These are phyloP conservation scores for Physocephala rufipes DNA, from an alignment of 2,888 invertebrate species.

Conservation along the genomic window DNA sequence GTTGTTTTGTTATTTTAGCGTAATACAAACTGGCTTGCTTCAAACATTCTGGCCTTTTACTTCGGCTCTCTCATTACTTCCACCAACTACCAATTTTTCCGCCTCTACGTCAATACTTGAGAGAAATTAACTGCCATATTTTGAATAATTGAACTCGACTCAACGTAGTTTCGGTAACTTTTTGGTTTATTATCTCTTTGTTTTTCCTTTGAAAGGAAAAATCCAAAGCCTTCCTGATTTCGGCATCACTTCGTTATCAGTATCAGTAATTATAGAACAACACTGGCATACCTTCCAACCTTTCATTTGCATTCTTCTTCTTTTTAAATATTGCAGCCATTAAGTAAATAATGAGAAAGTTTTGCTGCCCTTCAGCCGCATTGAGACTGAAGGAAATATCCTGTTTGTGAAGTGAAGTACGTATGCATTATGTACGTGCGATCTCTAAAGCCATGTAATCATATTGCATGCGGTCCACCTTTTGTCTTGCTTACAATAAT, in stretches of 20 bases:
- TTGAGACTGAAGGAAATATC: not conserved
- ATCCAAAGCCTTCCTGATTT: too few species aligned
- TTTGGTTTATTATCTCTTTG: conserved; percentile 42
- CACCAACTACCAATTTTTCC: not conserved
- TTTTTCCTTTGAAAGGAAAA: too few species aligned
- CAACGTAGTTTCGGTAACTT: conserved; percentile 47
- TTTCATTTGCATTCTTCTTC: too few species aligned
- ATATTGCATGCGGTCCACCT: conserved; percentile 17
- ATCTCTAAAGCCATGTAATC: not conserved
- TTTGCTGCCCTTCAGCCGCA: not conserved
- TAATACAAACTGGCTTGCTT: conserved; percentile 25
- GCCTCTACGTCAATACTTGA: not conserved
- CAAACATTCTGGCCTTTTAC: not conserved
- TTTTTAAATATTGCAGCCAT: conserved; percentile 19
- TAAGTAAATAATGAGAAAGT: conserved; percentile 36
- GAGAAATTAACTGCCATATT: conserved; percentile 29
- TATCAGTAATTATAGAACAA: too few species aligned
- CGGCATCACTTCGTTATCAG: too few species aligned
- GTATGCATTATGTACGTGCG: not conserved
- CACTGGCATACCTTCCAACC: too few species aligned
- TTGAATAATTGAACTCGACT: conserved; percentile 46
- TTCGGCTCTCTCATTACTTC: not conserved
- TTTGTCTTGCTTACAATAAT: conserved; percentile 20
- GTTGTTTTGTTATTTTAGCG: conserved; percentile 59
- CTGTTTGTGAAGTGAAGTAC: not conserved